These are phyloP conservation scores for Fratercula arctica DNA, from an alignment of 2,797 vertebrate genomes.

Conservation along the genomic window DNA sequence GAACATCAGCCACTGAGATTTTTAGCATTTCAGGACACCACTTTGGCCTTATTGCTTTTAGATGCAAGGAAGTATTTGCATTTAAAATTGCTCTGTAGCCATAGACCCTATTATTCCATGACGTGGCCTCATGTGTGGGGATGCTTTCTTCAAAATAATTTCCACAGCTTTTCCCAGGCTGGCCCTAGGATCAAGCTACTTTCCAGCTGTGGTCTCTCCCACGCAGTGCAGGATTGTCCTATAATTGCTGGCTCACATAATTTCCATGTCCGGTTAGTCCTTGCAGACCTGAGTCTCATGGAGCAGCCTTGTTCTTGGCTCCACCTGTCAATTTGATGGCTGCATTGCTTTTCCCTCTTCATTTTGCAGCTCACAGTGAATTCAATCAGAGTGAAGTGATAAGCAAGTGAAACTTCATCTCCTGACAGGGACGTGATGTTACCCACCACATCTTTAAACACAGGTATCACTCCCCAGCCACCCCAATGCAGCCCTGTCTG, in stretches of 20 bases:
- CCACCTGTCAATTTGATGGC: background rate
- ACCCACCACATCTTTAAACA: background rate
- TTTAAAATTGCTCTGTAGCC: background rate
- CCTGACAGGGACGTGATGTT: background rate
- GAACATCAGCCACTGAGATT: background rate
- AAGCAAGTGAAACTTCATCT: background rate
- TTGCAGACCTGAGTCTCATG: background rate
- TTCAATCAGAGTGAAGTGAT: background rate
- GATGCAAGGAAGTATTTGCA: background rate
- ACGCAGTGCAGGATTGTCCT: fast-evolving
- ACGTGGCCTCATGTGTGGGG: fast-evolving
- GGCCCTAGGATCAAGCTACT: background rate
- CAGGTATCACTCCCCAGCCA: background rate
- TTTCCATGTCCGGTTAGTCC: background rate
- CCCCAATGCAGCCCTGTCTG: background rate
- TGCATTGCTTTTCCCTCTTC: background rate
- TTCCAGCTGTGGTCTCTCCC: background rate
- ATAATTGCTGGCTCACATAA: background rate
- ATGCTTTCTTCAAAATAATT: background rate
- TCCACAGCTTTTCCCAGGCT: background rate
- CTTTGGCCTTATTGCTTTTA: background rate
- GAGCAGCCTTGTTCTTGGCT: background rate
- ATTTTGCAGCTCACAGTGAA: background rate
- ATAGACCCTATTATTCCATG: background rate
- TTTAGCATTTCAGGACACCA: background rate